These are phyloP conservation scores for Gymnodraco acuticeps DNA, from an alignment of 2,797 vertebrate genomes.

Conservation along the genomic window DNA sequence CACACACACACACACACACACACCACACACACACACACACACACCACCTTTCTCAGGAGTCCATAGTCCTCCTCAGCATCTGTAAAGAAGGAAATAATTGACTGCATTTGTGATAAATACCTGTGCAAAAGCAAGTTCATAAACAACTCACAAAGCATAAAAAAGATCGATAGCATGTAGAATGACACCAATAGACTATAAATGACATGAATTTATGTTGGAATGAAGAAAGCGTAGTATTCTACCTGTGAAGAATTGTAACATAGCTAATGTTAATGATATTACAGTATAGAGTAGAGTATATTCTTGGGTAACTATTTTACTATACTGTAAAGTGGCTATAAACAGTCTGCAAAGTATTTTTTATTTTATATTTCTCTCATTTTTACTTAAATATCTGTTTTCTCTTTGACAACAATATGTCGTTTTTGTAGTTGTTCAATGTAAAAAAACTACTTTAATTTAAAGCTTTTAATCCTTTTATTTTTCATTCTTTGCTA, in stretches of 20 bases:
- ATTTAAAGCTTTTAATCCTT: background rate
- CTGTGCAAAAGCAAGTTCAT: background rate
- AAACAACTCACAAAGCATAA: background rate
- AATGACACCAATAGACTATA: background rate
- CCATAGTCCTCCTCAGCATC: conserved; percentile 36
- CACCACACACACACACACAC: background rate
- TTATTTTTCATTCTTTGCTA: background rate
- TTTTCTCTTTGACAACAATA: background rate
- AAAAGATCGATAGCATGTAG: background rate
- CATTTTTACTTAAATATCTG: background rate
- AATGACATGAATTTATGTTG: background rate
- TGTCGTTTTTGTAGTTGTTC: background rate
- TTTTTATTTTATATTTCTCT: background rate
- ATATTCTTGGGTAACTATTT: background rate
- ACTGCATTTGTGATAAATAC: background rate
- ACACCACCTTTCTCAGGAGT: conserved; percentile 62
- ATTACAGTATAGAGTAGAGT: background rate
- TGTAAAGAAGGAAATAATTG: conserved; percentile 33
- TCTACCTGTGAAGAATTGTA: background rate
- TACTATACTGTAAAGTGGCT: background rate
- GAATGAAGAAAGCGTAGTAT: background rate
- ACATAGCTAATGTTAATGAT: background rate
- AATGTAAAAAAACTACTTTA: background rate
- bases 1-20: no score
- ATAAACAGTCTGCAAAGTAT: background rate